Evolutionary conservation across 2,888 invertebrate genomes (phyloP), one percentile per base, ranked within the genome.

Genomic region (Plagiodera versicolora): DNA sequence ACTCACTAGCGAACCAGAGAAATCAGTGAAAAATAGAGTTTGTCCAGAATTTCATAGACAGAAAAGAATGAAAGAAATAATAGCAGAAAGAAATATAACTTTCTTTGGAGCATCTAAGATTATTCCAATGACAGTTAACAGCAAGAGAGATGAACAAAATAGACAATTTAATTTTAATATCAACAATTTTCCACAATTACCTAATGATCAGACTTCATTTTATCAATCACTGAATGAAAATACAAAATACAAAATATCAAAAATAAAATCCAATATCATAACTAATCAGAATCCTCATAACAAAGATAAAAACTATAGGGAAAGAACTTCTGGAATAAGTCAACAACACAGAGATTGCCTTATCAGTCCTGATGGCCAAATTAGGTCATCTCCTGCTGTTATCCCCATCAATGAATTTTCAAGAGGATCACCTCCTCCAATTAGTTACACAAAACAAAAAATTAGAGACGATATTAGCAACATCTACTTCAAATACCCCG

Each of bases 21-120:
- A 32, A 17, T 51, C 51, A 10, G 32, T 51, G 2, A 11, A 9
- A 35, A 32, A 51, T 10, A 32, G 35, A 17, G 20, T 17, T 3
- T 51, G 51, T 17, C 30, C 30, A 0, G 30, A 30, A 30, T 30
- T 28, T 18, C 14, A 4, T 8, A 49, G 49, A 30, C 49, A 30
- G 30, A 30, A 16, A 16, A 30, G 28, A 6, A 49, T 49, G 8
- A 32, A 32, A 50, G 17, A 30, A 18, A 9, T 50, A 10, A 50
- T 50, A 11, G 50, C 17, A 50, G 50, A 32, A 28, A 49, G n/a
- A 50, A 30, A 49, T 18, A 49, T 49, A 14, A 16, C 30, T 0
- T 49, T 49, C 9, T 30, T 14, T 18, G 49, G 30, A 30, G 30
- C 30, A 3, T 49, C 49, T 3, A 49, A 49, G 30, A n/a, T n/a